Base-by-base conservation (phyloP, 2,888 invertebrate genomes). In the Orgyia antiqua region DNA sequence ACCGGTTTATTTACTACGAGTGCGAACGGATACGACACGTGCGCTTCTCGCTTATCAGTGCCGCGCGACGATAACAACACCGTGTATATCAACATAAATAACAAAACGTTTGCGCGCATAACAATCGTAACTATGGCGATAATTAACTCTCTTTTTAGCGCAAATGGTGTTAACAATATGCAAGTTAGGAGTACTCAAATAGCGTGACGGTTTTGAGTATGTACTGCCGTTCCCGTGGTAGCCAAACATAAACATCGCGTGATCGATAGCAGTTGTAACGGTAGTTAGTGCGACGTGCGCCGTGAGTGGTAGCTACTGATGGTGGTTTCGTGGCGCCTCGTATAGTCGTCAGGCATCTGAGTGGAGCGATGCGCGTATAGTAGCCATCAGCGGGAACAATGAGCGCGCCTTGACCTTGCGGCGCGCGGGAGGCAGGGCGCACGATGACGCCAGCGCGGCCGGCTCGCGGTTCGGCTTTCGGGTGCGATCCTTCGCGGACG, bases 401-500 rank as follows among this genome's bases (percentile, higher is more conserved):
- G 68, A 77, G 73, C 58, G 61, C 71, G 80, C 80, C 84, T 80
- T 84, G 84, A 84, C 84, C 84, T 84, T 84, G 83, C 68, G 68
- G 69, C 59, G 78, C 60, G 72, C 68, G 77, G 75, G 69, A 76
- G 80, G 73, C 68, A 69, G 74, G 72, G 68, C 62, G 71, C 55
- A 64, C 68, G 80, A 75, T 84, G 84, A 83, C 83, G 86, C 72
- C 82, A 79, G 69, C 79, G 75, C 77, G 80, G 74, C 66, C 80
- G 73, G 68, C 62, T 66, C 71, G 73, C 75, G 66, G 64, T 68
- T 76, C 68, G 80, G 83, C 86, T 86, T 84, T 86, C 84, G 86
- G 84, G 80, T 79, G 80, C 80, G 82, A 86, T 83, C 83, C 84
- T 80, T 75, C 75, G 79, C 67, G 76, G 74, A 73, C 76, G 75